A percentile compares a stretch with the other conserved stretches of the same genome.
Evolutionary conservation across 2,888 invertebrate genomes (phyloP).

Genomic region (Archips crataeganus): DNA sequence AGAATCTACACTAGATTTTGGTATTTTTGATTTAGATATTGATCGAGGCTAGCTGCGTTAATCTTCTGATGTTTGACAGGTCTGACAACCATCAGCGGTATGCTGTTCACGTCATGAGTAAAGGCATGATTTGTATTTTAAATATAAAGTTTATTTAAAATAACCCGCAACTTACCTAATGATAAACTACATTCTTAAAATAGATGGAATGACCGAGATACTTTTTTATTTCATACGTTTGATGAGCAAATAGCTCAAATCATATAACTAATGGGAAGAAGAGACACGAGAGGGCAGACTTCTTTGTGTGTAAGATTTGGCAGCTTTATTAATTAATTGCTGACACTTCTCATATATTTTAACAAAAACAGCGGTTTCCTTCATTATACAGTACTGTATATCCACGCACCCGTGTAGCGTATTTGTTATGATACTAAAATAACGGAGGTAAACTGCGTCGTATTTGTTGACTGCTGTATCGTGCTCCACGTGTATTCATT

Average conservation of each 20-base stretch:
- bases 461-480: slow-evolving; percentile 24
- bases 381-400: not conserved
- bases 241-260: not conserved
- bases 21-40: not conserved
- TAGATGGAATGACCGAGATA: slow-evolving; percentile 14
- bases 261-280: not conserved
- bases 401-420: slow-evolving; percentile 11
- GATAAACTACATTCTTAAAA: slow-evolving; percentile 11
- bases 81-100: not conserved
- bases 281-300: slow-evolving; percentile 10
- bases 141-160: not conserved
- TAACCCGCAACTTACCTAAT: slow-evolving; percentile 3
- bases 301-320: slow-evolving; percentile 13
- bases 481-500: slow-evolving; percentile 33
- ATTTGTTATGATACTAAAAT: slow-evolving; percentile 25
- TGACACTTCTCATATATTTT: slow-evolving; percentile 6
- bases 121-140: not conserved
- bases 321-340: slow-evolving; percentile 19
- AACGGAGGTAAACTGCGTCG: slow-evolving; percentile 38
- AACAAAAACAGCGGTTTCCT: slow-evolving; percentile 35
- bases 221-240: not conserved
- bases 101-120: not conserved
- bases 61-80: not conserved
- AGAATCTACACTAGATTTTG: not conserved
- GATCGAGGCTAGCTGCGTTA: not conserved